phyloP scores from a whole-genome alignment of 2,113 vertebrate genomes.

The Ceuthmochares aereus region DNA sequence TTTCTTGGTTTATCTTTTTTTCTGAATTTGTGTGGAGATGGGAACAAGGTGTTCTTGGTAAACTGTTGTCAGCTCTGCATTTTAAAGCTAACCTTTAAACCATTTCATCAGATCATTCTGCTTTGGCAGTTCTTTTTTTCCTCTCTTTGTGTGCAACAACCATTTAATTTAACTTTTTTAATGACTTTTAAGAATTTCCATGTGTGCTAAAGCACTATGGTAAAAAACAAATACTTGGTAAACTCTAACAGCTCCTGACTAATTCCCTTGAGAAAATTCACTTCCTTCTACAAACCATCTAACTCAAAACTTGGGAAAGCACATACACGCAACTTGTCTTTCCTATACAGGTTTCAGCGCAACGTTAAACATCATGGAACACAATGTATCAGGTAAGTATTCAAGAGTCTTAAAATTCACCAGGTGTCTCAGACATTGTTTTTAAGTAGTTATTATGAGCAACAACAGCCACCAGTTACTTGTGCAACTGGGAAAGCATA shows the following conservation, averaged over 20 bases:
- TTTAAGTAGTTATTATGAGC: fast-evolving
- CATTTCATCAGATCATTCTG: not conserved
- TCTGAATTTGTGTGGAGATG: not conserved
- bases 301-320: not conserved
- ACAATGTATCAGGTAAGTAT: fast-evolving
- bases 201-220: fast-evolving
- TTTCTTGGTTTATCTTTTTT: not conserved
- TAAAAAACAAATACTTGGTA: not conserved
- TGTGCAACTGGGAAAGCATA: fast-evolving
- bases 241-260: not conserved
- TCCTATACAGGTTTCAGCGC: fast-evolving
- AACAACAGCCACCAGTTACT: fast-evolving
- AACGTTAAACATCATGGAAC: fast-evolving
- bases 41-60: not conserved
- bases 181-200: not conserved
- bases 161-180: not conserved
- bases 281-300: not conserved
- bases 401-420: fast-evolving
- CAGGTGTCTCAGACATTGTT: fast-evolving
- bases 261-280: not conserved
- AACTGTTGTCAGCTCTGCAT: not conserved
- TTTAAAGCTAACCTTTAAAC: constrained; percentile 20
- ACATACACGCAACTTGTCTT: fast-evolving
- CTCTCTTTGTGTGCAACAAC: not conserved
- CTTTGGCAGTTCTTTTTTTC: not conserved